A percentile compares a stretch with the other conserved stretches of the same genome.
Conservation (phyloP, 2,113 vertebrate genomes). For the Zapornia atra region DNA sequence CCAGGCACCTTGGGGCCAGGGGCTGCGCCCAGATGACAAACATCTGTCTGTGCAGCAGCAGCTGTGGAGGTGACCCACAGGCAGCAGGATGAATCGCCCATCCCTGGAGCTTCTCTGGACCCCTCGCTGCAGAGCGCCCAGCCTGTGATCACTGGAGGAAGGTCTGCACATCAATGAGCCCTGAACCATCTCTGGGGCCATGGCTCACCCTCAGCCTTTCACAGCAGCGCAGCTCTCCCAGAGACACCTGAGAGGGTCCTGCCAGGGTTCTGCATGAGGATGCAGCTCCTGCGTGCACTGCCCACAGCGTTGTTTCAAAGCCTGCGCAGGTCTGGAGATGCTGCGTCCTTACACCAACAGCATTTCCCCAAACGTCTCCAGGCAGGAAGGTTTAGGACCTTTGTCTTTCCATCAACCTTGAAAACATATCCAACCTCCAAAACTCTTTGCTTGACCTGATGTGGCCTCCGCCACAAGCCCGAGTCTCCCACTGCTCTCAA, state of each 20-base stretch:
- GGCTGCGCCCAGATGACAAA: background rate
- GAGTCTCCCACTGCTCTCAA: background rate
- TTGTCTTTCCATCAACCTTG: background rate
- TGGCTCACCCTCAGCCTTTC: accelerated
- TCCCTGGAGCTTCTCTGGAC: background rate
- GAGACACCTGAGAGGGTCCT: too few relatives aligned
- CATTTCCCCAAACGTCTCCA: background rate
- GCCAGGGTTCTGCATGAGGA: accelerated
- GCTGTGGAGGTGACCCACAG: accelerated
- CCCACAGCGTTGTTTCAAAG: background rate
- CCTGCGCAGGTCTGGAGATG: background rate
- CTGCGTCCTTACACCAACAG: background rate
- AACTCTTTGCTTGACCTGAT: background rate
- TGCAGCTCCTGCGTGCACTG: accelerated
- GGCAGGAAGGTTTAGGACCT: background rate
- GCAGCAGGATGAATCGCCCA: background rate
- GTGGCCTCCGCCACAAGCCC: accelerated
- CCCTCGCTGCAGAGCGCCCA: accelerated
- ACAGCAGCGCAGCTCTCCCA: background rate
- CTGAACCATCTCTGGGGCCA: background rate
- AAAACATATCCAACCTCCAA: background rate
- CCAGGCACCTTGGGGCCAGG: background rate
- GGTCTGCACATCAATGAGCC: accelerated
- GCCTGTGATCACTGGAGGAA: accelerated
- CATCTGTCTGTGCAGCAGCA: accelerated